Evolutionary conservation across 2,888 invertebrate genomes (phyloP), one percentile per base, ranked within the genome.

Genomic region (Meloe dianella): DNA sequence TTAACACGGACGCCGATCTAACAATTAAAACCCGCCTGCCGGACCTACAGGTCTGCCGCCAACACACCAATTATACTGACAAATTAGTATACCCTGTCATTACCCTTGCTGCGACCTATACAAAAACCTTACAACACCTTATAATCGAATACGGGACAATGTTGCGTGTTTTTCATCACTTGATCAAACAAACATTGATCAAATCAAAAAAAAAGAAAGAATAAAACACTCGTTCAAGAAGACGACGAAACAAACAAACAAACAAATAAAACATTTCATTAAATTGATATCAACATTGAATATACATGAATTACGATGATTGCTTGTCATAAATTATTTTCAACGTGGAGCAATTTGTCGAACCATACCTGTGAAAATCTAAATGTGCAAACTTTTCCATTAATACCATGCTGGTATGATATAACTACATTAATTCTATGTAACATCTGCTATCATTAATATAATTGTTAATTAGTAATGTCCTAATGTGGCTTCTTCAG

Each of bases 21-120:
- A 79, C 80, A 82, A 82, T 82, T 82, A 82, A 81, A 82, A 81
- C 78, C 79, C 77, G 79, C 78, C 79, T 76, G 78, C 74, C 75
- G 77, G 78, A 77, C 76, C 75, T 74, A 73, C 69, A 72, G 51
- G 51, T 51, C 51, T 24, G 74, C 77, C 79, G 79, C 80, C 80
- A 79, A 81, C 81, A 78, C 79, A 78, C 80, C 80, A 81, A 81
- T 81, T 81, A 81, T 78, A 74, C 81, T 81, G 81, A 82, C 81
- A 82, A 81, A 82, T 81, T 82, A 81, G 81, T 81, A 77, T 77
- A 79, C 78, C 80, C 81, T 79, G 80, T 79, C 78, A 79, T 80
- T 80, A 80, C 77, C 74, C 72, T 72, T 64, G 66, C 66, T 67
- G 71, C 74, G 71, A 72, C 73, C 70, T 69, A 7, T 41, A 62